Evolutionary conservation across 2,113 vertebrate genomes (phyloP).

Genomic region (Orthonyx spaldingii): DNA sequence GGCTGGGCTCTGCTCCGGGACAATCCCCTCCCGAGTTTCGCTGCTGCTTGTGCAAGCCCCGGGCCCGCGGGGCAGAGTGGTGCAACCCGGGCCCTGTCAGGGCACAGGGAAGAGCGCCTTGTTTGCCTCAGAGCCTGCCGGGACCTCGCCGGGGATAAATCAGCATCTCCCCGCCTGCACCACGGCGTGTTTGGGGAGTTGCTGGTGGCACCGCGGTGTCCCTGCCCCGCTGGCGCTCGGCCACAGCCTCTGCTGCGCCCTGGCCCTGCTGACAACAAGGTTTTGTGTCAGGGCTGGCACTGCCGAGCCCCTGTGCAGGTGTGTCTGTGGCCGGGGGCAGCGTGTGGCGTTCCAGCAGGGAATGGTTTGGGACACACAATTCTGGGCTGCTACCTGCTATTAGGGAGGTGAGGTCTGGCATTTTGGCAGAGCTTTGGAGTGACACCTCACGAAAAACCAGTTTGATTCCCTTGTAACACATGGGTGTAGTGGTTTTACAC

Average conservation of each 20-base stretch:
- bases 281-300: not conserved
- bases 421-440: not conserved
- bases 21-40: not conserved
- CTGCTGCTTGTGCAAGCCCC: not conserved
- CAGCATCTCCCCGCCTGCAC: not conserved
- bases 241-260: not conserved
- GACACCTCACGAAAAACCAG: constrained; percentile 46
- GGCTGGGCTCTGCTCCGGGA: not conserved
- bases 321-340: not conserved
- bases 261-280: not conserved
- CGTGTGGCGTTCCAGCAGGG: not conserved
- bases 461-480: constrained; percentile 37
- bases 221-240: no score
- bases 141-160: not conserved
- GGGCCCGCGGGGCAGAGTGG: not conserved
- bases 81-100: not conserved
- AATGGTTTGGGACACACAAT: accelerated
- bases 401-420: not conserved
- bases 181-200: not conserved
- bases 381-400: not conserved
- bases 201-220: not conserved
- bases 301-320: not conserved
- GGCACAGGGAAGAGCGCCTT: not conserved
- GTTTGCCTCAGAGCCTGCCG: not conserved
- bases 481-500: constrained; percentile 53